Evolutionary conservation across 2,888 invertebrate species (phyloP).

Genomic region (Cheilosia variabilis): DNA sequence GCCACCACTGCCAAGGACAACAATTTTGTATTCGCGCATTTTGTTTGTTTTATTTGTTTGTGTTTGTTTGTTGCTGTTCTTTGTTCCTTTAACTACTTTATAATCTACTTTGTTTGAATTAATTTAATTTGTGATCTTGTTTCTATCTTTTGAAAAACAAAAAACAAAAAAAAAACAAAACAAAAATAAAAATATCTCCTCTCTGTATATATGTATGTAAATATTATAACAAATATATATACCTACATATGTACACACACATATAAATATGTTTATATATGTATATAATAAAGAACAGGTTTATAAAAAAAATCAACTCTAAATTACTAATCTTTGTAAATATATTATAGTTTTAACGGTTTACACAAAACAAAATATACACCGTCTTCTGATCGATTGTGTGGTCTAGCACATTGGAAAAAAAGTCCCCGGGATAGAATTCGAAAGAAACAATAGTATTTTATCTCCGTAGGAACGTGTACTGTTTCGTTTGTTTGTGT

Average conservation of each 20-base stretch:
- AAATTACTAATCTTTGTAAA: slow-evolving; percentile 8
- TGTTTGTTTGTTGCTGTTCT: slow-evolving; percentile 38
- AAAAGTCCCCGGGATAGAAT: neutral
- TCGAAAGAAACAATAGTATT: neutral
- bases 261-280: slow-evolving; percentile 14
- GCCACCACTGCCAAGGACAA: slow-evolving; percentile 99
- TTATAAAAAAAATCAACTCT: neutral
- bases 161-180: neutral
- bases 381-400: neutral
- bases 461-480: slow-evolving; percentile 1
- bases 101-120: slow-evolving; percentile 13
- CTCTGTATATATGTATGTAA: slow-evolving; percentile 18
- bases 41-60: slow-evolving; percentile 64
- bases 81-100: slow-evolving; percentile 15
- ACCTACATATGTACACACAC: slow-evolving; percentile 12
- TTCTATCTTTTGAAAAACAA: slow-evolving; percentile 10
- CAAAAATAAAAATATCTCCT: neutral
- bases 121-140: slow-evolving; percentile 19
- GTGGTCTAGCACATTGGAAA: neutral
- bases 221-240: slow-evolving; percentile 10
- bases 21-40: slow-evolving; percentile 99
- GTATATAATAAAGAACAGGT: slow-evolving; percentile 15
- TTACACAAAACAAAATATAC: neutral
- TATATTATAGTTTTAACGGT: neutral
- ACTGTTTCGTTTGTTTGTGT: neutral